Percentiles rank a stretch among this genome's conserved stretches.
Conservation (phyloP, 1,140 invertebrate genomes). For the Formica exsecta region DNA sequence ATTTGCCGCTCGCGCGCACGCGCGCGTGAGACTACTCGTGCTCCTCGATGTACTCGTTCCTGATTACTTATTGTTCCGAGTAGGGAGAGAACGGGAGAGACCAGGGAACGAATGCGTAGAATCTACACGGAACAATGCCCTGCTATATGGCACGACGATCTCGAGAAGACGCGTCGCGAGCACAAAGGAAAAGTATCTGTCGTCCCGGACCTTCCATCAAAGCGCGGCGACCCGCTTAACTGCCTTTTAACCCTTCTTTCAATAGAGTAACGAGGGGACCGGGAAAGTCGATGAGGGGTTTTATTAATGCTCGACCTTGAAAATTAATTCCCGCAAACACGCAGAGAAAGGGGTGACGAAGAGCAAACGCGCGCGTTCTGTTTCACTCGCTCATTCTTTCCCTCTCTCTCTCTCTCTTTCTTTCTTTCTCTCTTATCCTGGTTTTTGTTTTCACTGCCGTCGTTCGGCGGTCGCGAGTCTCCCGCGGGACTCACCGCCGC, state of each 20-base stretch:
- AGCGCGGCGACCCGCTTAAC: slow-evolving; percentile 54
- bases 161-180: slow-evolving; percentile 42
- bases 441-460: slow-evolving; percentile 1
- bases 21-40: background rate
- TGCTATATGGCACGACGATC: slow-evolving; percentile 1
- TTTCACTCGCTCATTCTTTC: background rate
- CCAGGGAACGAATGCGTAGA: slow-evolving; percentile 19
- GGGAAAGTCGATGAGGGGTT: slow-evolving; percentile 1
- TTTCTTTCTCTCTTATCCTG: background rate
- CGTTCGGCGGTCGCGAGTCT: slow-evolving; percentile 29
- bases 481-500: slow-evolving; percentile 41
- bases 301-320: slow-evolving; percentile 61
- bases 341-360: slow-evolving; percentile 16
- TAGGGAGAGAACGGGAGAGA: slow-evolving; percentile 1
- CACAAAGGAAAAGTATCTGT: slow-evolving; percentile 58
- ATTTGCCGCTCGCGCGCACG: background rate
- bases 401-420: background rate
- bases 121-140: slow-evolving; percentile 45
- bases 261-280: slow-evolving; percentile 21
- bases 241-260: slow-evolving; percentile 60
- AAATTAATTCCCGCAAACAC: slow-evolving; percentile 52
- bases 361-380: background rate
- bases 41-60: slow-evolving; percentile 13
- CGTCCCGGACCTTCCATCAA: slow-evolving; percentile 44
- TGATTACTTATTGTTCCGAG: slow-evolving; percentile 53